Evolutionary conservation across 2,888 invertebrate species (phyloP).

Genomic region (Aphodius sticticus): DNA sequence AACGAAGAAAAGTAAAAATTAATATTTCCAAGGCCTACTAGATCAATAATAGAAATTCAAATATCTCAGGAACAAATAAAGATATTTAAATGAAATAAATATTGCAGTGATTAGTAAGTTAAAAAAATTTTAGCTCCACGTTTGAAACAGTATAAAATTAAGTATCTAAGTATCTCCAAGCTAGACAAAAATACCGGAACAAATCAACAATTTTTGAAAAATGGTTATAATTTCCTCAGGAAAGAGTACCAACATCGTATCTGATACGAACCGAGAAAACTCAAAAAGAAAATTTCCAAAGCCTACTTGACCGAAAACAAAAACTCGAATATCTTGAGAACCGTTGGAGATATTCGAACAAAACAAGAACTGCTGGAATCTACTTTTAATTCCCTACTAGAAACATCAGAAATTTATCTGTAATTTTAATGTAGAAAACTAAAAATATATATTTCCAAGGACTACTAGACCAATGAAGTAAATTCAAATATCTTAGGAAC

Average conservation of each 20-base stretch:
- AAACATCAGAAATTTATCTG: constrained; percentile 4
- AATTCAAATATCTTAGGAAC: too few species aligned
- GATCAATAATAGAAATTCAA: neutral
- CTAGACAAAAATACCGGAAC: too few species aligned
- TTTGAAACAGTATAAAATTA: too few species aligned
- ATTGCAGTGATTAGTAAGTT: too few species aligned
- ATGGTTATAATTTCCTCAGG: neutral
- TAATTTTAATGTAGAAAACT: neutral
- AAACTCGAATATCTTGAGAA: too few species aligned
- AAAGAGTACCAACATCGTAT: neutral
- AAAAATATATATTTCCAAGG: neutral
- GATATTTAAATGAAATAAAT: too few species aligned
- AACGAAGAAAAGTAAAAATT: constrained; percentile 5
- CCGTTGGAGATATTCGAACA: too few species aligned
- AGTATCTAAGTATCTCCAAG: too few species aligned
- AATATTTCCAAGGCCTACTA: neutral
- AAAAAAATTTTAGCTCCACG: too few species aligned
- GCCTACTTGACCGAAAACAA: neutral
- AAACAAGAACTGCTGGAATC: neutral
- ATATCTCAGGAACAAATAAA: too few species aligned
- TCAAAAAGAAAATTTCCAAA: neutral
- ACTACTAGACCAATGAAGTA: neutral
- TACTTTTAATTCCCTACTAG: neutral
- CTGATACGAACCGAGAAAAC: neutral
- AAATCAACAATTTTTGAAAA: neutral